Conservation (phyloP, 2,888 invertebrate species). For the Leucophora obtusa region DNA sequence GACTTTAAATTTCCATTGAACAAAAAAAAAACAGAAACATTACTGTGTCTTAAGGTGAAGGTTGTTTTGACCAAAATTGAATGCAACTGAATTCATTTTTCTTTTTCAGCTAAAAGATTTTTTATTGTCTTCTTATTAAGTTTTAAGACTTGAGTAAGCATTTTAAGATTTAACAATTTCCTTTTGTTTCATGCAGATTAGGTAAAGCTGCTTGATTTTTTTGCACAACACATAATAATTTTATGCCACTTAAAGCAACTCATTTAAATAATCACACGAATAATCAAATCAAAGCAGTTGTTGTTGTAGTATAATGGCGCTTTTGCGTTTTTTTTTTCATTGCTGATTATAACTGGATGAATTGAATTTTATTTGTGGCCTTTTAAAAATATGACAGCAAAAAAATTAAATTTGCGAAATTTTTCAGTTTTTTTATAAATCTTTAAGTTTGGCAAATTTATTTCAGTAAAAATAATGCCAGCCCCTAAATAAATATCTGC, state of each 20-base stretch:
- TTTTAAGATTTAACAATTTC: constrained; percentile 32
- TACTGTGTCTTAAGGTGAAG: constrained; percentile 42
- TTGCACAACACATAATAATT: constrained; percentile 46
- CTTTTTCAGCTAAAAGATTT: neutral
- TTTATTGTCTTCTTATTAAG: neutral
- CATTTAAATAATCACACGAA: constrained; percentile 56
- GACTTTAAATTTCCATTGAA: neutral
- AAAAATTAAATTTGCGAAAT: too few relatives aligned
- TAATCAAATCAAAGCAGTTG: constrained; percentile 45
- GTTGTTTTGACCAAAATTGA: constrained; percentile 28
- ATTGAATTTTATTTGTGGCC: too few relatives aligned
- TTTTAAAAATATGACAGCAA: too few relatives aligned
- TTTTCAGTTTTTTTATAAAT: too few relatives aligned
- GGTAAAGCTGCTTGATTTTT: constrained; percentile 1
- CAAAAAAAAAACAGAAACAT: neutral
- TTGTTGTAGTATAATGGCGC: neutral
- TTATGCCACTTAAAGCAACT: constrained; percentile 55
- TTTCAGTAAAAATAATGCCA: too few relatives aligned
- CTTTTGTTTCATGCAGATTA: constrained; percentile 8
- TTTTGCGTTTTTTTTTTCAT: too few relatives aligned
- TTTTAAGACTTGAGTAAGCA: neutral
- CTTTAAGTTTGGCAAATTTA: too few relatives aligned
- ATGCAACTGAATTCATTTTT: constrained; percentile 1
- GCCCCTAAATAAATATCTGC: too few relatives aligned
- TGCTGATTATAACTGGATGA: too few relatives aligned